Conservation (phyloP, 1,140 invertebrate species). For the Andricus grossulariae region DNA sequence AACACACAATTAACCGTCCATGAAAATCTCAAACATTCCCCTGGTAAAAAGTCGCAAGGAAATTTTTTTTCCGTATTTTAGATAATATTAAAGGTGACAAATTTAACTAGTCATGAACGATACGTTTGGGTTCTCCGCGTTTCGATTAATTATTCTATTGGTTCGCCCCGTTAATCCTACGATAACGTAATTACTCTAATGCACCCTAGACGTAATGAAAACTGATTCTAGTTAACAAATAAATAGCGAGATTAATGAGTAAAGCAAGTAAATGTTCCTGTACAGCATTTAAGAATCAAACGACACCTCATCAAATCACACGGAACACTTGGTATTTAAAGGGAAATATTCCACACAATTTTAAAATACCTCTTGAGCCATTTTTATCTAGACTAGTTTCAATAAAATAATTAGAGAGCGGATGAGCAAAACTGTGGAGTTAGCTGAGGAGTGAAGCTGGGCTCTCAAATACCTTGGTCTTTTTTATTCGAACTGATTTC, state of each 20-base stretch:
- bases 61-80: slow-evolving; percentile 39
- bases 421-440: not conserved
- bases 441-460: too few relatives aligned
- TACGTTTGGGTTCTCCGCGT: slow-evolving; percentile 57
- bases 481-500: too few relatives aligned
- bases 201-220: slow-evolving; percentile 54
- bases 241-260: slow-evolving; percentile 62
- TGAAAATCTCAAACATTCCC: slow-evolving; percentile 50
- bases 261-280: slow-evolving; percentile 76
- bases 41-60: slow-evolving; percentile 42
- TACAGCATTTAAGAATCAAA: slow-evolving; percentile 78
- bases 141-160: slow-evolving; percentile 47
- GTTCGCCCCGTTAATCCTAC: slow-evolving; percentile 51
- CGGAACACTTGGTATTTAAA: slow-evolving; percentile 67
- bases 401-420: slow-evolving; percentile 21
- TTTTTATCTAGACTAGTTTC: slow-evolving; percentile 16
- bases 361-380: slow-evolving; percentile 64
- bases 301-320: slow-evolving; percentile 64
- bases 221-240: slow-evolving; percentile 62
- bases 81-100: slow-evolving; percentile 45
- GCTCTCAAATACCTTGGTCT: too few relatives aligned
- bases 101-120: slow-evolving; percentile 65
- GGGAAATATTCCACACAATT: slow-evolving; percentile 67
- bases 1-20: slow-evolving; percentile 35
- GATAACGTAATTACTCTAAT: slow-evolving; percentile 60